Conservation (phyloP, 2,113 vertebrate genomes). For the Mandrillus leucophaeus region DNA sequence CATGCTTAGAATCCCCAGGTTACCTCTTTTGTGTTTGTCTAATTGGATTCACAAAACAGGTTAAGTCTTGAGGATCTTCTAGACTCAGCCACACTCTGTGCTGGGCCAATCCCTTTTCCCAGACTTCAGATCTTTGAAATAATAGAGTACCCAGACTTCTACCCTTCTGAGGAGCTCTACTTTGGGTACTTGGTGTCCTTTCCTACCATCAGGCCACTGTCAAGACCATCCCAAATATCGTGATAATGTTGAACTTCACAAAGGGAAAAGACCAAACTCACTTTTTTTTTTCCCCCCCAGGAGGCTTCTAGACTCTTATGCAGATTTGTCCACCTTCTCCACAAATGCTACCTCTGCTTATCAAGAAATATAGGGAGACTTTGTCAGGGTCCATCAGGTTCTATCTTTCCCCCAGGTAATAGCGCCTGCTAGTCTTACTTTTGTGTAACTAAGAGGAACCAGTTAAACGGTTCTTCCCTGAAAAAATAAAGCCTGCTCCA, state of each 20-base stretch:
- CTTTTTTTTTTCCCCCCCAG: not conserved
- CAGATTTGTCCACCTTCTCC: not conserved
- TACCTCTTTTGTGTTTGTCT: not conserved
- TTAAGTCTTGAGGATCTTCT: not conserved
- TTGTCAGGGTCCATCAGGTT: not conserved
- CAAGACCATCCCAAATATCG: not conserved
- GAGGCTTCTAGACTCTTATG: not conserved
- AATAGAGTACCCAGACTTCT: not conserved
- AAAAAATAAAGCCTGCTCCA: not conserved
- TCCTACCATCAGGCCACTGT: not conserved
- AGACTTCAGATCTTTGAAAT: not conserved
- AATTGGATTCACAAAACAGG: not conserved
- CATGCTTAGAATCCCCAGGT: not conserved
- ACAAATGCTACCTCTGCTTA: not conserved
- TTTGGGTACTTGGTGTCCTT: not conserved
- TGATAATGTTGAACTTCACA: not conserved
- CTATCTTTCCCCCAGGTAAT: not conserved
- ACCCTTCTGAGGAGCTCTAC: not conserved
- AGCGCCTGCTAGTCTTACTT: not conserved
- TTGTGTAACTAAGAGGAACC: not conserved
- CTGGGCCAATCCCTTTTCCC: not conserved
- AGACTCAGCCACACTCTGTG: not conserved
- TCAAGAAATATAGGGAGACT: not conserved
- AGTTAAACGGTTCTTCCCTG: not conserved
- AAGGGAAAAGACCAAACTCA: not conserved